Base-by-base conservation (phyloP, 2,113 vertebrate species). In the Nothobranchius furzeri region DNA sequence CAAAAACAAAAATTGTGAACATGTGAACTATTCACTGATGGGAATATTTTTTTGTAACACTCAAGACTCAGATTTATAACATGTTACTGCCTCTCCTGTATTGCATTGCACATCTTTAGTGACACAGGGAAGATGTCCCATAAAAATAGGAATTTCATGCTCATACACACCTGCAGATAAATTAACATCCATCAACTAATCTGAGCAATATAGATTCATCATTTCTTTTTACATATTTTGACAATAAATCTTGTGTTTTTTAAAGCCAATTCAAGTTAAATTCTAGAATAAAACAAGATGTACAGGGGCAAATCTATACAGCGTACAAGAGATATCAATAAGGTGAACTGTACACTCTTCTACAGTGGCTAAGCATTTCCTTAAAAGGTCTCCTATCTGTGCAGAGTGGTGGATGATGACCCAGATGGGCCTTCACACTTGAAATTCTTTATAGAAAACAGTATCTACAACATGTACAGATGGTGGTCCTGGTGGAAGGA, bases 331-430 rank as follows among this genome's bases (percentile, higher is more conserved):
- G 74, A 80, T 82, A 83, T 85, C 86, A 92, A 20, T 85, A 77
- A 80, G 78, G 88, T 89, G 84, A 81, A 88, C 92, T 92, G 86
- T 92, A 93, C 91, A 90, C 76, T 88, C 76, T 84, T 85, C 81
- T 86, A 89, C 64, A 86, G 57, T 77, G 81, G 86, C 82, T 82
- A 92, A 90, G 86, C 86, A 58, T 84, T 66, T 84, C 71, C 42
- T 82, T 73, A 64, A 77, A 63, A 48, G 75, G 70, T 82, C 72
- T 64, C 78, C 69, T 78, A 83, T 87, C 57, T 78, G 85, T 87
- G 85, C 79, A 58, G 69, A 58, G 46, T 77, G 77, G 73, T 87
- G 78, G 81, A 74, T 76, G 82, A 84, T 86, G 84, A 85, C 81
- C 72, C 75, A 20, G 20, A 77, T 72, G 71, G 64, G 79, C 79